Evolutionary conservation across 2,797 vertebrate genomes (phyloP), one percentile per base, ranked within the genome.

Genomic region (Hemibagrus guttatus): DNA sequence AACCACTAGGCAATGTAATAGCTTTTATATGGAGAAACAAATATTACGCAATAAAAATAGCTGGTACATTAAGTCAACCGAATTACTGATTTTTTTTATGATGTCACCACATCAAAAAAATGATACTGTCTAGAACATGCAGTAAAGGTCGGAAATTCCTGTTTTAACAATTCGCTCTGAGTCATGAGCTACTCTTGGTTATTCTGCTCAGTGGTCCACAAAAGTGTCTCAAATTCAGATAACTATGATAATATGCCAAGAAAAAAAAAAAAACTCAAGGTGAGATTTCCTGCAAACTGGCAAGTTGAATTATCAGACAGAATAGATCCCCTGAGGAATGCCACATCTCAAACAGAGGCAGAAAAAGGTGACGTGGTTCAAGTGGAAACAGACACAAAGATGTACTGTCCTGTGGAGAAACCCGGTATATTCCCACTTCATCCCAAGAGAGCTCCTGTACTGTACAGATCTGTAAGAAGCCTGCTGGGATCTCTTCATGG

Each of bases 401-500:
- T 28, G 39, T 63, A 16, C 35, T 2, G 78, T 26, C 58, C 58
- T 63, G 58, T 46, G 78, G 78, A n/a, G 35, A 61, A 46, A 26
- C 19, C 39, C 79, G 54, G 80, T 72, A 78, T 17, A 35, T 66
- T 69, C 6, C 64, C 31, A 66, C 12, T 21, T 72, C 59, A 23
- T 76, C 39, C 81, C 69, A 83, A 39, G 69, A 86, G 79, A 56
- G 31, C 16, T 66, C 71, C 59, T 64, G 28, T 59, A 35, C 63
- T 35, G 69, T 80, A 59, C 54, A 59, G 58, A 39, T 79, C 76
- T 59, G 46, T 39, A 42, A 72, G 86, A 83, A 75, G 75, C 66
- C 69, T 49, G 86, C 23, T 59, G 76, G 17, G 89, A 89, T 89
- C 89, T 89, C 86, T 88, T 91, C 93, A 88, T 92, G 93, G 93